Base-by-base conservation (phyloP, 2,888 invertebrate species). In the Agrotis exclamationis region DNA sequence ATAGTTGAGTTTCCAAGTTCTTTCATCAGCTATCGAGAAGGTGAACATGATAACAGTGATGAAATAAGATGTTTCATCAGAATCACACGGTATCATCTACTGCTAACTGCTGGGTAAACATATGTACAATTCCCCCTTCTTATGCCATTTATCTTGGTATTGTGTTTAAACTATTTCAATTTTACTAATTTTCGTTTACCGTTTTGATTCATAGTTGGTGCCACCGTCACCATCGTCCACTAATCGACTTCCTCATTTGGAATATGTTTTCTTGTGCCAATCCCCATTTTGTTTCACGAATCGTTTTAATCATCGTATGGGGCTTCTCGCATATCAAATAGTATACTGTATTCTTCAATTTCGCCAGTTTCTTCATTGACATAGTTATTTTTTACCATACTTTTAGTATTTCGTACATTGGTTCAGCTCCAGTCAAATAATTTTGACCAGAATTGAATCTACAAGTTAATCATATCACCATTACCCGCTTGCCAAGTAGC, bases 381-480 rank as follows among this genome's bases (percentile, higher is more conserved):
- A n/a, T 33, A 14, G 9, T 33, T 16, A 39, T 48, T 58, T 33
- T 16, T 5, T 5, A 9, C 3, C 3, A 16, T 44, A 1, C 6
- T 6, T 2, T 50, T 24, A 24, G 9, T 14, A 22, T 62, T 45
- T 47, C 4, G 22, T 45, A 28, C 16, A 4, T 50, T 11, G 1
- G 13, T 11, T n/a, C 22, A 56, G 1, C 2, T 0, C 20, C 13
- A 13, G 9, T 1, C 16, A 47, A 20, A 51, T 56, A 2, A 20
- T 33, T 18, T 33, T 11, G 1, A 13, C 13, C 13, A 28, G 11
- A 0, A 74, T 45, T 33, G 18, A 74, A 75, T 45, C 44, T 16
- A 47, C 44, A 70, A 70, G 54, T 16, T 70, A 74, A 74, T 62
- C 48, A 76, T 45, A 47, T 22, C 54, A 13, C 24, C 20, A 76